Percentiles rank a stretch among this genome's conserved stretches.
Conservation (phyloP, 2,113 vertebrate genomes). For the Zingel zingel region DNA sequence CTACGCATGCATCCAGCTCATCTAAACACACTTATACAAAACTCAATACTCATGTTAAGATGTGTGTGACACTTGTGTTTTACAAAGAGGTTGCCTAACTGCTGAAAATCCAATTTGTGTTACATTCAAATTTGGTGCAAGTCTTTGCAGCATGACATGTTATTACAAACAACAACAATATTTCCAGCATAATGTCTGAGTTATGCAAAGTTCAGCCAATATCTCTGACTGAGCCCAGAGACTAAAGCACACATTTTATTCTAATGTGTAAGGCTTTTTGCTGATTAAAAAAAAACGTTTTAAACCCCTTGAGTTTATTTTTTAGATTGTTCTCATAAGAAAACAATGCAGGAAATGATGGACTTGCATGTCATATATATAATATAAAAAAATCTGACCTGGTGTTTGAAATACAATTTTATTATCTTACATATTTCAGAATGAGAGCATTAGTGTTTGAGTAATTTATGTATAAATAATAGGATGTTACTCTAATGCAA, state of each 20-base stretch:
- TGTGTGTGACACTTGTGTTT: neutral
- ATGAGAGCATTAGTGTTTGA: neutral
- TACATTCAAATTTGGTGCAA: neutral
- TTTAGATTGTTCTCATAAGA: neutral
- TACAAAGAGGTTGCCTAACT: neutral
- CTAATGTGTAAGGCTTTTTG: neutral
- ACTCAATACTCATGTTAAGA: neutral
- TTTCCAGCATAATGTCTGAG: neutral
- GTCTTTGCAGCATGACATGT: neutral
- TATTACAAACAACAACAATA: neutral
- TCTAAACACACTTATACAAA: neutral
- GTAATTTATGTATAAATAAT: neutral
- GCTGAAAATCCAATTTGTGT: neutral
- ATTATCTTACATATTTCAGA: neutral
- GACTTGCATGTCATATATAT: neutral
- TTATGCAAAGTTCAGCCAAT: neutral
- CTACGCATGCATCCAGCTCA: neutral
- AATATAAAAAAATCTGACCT: neutral
- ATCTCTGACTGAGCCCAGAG: neutral
- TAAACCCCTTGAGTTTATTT: neutral
- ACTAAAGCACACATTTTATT: neutral
- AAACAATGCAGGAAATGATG: neutral
- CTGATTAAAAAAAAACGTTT: neutral
- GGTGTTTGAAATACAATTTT: neutral
- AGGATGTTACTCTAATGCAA: neutral